Conservation (phyloP, 2,797 vertebrate species). For the Sciurus vulgaris region DNA sequence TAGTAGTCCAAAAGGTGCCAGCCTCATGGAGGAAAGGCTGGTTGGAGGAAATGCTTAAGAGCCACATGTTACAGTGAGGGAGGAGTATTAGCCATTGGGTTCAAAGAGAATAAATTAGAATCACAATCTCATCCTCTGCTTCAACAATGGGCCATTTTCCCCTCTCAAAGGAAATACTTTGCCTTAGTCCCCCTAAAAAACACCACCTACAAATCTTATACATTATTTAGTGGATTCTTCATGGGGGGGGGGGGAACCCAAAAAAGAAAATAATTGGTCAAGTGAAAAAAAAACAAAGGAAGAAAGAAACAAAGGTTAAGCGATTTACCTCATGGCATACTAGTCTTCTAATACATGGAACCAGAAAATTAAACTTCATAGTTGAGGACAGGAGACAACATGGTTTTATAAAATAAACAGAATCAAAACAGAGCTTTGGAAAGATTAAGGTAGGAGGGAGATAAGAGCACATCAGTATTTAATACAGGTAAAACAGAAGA, state of each 20-base stretch:
- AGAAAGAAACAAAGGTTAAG: constrained; percentile 78
- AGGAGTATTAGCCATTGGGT: constrained; percentile 66
- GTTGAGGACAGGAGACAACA: background rate
- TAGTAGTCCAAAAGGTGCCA: constrained; percentile 55
- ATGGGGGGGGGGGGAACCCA: background rate
- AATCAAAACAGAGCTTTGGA: constrained; percentile 42
- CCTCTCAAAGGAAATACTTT: constrained; percentile 70
- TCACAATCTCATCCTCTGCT: constrained; percentile 76
- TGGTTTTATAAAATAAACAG: constrained; percentile 67
- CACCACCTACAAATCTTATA: constrained; percentile 79
- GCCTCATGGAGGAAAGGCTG: constrained; percentile 49
- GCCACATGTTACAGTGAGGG: constrained; percentile 67
- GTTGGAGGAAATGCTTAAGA: constrained; percentile 72
- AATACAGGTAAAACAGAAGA: constrained; percentile 53
- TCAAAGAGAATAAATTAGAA: constrained; percentile 85
- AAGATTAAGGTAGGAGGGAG: constrained; percentile 30
- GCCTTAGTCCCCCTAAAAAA: constrained; percentile 52
- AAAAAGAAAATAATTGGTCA: constrained; percentile 79
- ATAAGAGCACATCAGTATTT: background rate
- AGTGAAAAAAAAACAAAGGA: constrained; percentile 41
- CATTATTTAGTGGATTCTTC: constrained; percentile 82
- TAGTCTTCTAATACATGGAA: constrained; percentile 56
- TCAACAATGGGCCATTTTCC: constrained; percentile 82
- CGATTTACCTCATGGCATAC: constrained; percentile 68
- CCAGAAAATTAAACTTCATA: constrained; percentile 64